Percentiles rank a stretch among this genome's conserved stretches.
These are phyloP conservation scores for Mellivora capensis DNA, from an alignment of 2,113 vertebrate genomes.

Conservation along the genomic window DNA sequence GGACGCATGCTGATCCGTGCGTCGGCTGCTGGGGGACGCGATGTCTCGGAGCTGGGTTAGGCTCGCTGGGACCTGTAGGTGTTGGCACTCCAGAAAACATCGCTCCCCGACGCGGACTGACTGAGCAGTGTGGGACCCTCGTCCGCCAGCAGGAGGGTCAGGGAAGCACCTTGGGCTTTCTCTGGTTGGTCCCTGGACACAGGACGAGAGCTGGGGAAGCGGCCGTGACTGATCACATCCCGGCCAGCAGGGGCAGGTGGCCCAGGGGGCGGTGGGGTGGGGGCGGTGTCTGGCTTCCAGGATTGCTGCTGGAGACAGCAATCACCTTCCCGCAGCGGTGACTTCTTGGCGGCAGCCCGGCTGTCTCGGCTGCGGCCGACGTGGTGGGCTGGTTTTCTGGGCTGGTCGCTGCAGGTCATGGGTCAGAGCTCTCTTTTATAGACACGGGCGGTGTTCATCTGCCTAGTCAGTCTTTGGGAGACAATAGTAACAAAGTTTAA, in stretches of 20 bases:
- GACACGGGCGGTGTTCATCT: neutral
- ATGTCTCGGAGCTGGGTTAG: neutral
- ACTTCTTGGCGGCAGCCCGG: neutral
- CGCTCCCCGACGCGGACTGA: no score
- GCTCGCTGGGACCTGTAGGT: no score
- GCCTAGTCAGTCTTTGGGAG: neutral
- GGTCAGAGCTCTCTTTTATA: neutral
- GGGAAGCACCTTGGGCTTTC: neutral
- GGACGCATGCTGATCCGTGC: no score
- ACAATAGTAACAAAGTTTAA: neutral
- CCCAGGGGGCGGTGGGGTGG: rapidly evolving
- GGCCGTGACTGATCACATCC: neutral
- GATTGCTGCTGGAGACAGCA: neutral
- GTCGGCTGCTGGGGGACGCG: neutral
- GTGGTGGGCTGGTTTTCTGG: neutral
- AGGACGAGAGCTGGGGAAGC: neutral
- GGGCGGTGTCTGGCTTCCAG: neutral
- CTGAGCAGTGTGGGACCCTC: no score
- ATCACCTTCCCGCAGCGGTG: neutral
- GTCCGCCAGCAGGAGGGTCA: neutral
- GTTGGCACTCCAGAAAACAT: no score
- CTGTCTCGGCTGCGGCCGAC: neutral
- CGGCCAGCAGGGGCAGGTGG: neutral
- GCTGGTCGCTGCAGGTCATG: neutral
- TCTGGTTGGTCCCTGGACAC: neutral